These are phyloP conservation scores for Psittacula echo DNA, from an alignment of 2,797 vertebrate species.

Conservation along the genomic window DNA sequence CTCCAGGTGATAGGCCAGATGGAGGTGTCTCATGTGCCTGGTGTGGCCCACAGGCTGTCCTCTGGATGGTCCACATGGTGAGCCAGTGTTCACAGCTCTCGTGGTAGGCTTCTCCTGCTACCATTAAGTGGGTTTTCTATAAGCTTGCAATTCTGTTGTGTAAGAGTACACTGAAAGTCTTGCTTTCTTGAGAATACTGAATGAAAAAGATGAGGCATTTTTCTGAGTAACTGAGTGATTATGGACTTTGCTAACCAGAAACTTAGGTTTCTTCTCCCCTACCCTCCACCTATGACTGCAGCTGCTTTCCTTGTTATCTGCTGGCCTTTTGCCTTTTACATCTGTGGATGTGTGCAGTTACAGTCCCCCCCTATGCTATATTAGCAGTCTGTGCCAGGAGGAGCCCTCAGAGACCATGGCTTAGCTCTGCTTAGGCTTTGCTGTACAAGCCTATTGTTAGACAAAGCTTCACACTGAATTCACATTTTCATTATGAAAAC, in stretches of 20 bases:
- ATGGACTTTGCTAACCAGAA: background rate
- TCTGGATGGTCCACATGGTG: background rate
- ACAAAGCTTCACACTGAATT: constrained; percentile 25
- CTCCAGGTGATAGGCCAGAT: background rate
- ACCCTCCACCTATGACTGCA: background rate
- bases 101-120: background rate
- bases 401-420: background rate
- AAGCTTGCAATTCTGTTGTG: background rate
- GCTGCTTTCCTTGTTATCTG: background rate
- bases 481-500: constrained; percentile 12
- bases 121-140: fast-evolving
- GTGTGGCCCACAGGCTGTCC: background rate
- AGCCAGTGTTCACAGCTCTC: background rate
- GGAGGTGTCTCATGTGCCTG: background rate
- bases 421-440: constrained; percentile 42
- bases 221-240: background rate
- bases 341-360: background rate
- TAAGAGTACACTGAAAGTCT: background rate
- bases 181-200: background rate
- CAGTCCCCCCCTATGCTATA: background rate
- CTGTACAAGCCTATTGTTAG: constrained; percentile 28
- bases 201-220: background rate
- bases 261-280: fast-evolving
- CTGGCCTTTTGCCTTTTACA: background rate
- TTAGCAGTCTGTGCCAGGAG: background rate